Conservation (phyloP, 2,113 vertebrate species). For the Mirza zaza region DNA sequence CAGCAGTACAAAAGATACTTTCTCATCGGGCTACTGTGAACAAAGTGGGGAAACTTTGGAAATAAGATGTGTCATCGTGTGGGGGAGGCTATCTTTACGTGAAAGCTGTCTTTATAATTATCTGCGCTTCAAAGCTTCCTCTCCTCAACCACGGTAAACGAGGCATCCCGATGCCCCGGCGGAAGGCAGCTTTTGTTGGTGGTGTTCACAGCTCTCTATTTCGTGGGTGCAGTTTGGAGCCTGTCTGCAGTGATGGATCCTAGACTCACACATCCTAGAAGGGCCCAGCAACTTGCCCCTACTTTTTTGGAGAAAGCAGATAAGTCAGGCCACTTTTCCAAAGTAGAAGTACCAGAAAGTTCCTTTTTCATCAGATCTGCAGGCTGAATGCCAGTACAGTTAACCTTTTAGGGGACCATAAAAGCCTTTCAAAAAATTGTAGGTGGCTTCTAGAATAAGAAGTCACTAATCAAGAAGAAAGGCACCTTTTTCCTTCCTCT, state of each 20-base stretch:
- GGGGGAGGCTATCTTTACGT: background rate
- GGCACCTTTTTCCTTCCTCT: background rate
- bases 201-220: too few species aligned
- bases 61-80: slow-evolving; percentile 21
- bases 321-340: background rate
- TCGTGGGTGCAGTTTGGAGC: background rate
- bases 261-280: background rate
- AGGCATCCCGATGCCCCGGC: background rate
- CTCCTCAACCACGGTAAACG: background rate
- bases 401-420: background rate
- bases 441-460: slow-evolving; percentile 19
- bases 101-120: background rate
- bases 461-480: background rate
- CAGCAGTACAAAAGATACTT: background rate
- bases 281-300: background rate
- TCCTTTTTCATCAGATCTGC: background rate
- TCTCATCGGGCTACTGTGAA: background rate
- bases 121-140: slow-evolving; percentile 14
- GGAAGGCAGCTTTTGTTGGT: background rate
- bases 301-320: background rate
- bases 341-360: background rate
- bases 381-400: background rate
- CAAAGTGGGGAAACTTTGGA: slow-evolving; percentile 35
- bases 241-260: background rate
- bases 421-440: background rate